Evolutionary conservation across 2,113 vertebrate species (phyloP), one percentile per base, ranked within the genome.

Genomic region (Nansenia antarctica): DNA sequence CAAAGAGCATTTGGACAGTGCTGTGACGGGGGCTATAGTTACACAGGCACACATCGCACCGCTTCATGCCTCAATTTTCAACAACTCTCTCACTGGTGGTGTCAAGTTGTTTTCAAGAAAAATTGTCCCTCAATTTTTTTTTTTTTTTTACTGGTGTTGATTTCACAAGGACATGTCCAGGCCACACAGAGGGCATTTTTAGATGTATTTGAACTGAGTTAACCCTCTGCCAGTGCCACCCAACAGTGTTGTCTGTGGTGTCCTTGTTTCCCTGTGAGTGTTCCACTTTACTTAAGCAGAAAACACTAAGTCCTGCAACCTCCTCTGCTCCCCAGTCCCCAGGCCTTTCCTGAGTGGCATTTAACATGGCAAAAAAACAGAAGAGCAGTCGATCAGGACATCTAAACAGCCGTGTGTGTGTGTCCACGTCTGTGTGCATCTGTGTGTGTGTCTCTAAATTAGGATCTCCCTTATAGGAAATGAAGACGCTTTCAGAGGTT

Each of bases 221-320:
- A 20, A 47, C 15, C 18, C 45, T 2, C n/a, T 20, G 18, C 20
- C 20, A 49, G n/a, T 49, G 1, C 45, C 45, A n/a, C 45, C 45
- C n/a, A n/a, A 57, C 60, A 0, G 47, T 76, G 58, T 65, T 70
- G 45, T 49, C 59, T 34, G 65, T 77, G 1, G 39, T 8, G 66
- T 64, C 42, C 22, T 5, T 2, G 7, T 35, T 35, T 9, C 57
- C 32, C n/a, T 22, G 31, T 0, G 24, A 45, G 24, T 29, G 68
- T 63, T 74, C 55, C 27, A 24, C 62, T 71, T 76, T 34, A 65
- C 67, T 57, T 67, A 35, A 79, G 59, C 55, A 72, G 64, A 68
- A 42, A 47, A 68, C 70, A 59, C 15, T 3, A 8, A 32, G 27
- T 32, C 27, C 31, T 60, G 58, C 9, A 3, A 32, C 11, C 18